A percentile compares a stretch with the other conserved stretches of the same genome.
These are phyloP conservation scores for Dilophus febrilis DNA, from an alignment of 2,888 invertebrate genomes.

Conservation along the genomic window DNA sequence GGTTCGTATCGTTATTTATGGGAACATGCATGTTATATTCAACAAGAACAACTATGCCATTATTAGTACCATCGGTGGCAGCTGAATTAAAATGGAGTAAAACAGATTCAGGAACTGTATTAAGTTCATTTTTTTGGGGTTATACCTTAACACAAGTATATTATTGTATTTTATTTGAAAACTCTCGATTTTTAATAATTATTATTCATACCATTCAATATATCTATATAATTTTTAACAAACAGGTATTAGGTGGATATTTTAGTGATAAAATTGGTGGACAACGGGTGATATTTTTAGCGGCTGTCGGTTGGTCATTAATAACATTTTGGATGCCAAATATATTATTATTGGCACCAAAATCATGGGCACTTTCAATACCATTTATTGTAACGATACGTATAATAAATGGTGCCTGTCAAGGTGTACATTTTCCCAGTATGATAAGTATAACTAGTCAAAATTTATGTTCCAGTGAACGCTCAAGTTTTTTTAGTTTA, in stretches of 20 bases:
- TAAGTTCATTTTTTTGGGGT: constrained; percentile 59
- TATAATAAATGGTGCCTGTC: constrained; percentile 45
- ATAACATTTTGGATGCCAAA: constrained; percentile 39
- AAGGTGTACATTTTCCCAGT: constrained; percentile 50
- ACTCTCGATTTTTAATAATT: no score
- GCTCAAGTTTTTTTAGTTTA: constrained; percentile 47
- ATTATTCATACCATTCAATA: no score
- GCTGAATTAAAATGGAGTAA: constrained; percentile 49
- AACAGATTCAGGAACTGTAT: constrained; percentile 47
- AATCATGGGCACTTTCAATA: constrained; percentile 28
- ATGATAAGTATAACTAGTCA: constrained; percentile 50
- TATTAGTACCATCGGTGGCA: constrained; percentile 42
- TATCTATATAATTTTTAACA: no score
- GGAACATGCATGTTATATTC: constrained; percentile 50
- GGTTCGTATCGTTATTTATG: constrained; percentile 40
- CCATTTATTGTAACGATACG: constrained; percentile 40
- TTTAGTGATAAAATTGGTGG: constrained; percentile 44
- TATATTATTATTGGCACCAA: constrained; percentile 29
- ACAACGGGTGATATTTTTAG: constrained; percentile 41
- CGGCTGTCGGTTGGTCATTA: constrained; percentile 40
- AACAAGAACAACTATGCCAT: constrained; percentile 46
- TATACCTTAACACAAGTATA: constrained; percentile 44
- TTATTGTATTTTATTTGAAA: no score
- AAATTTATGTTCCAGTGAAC: constrained; percentile 42
- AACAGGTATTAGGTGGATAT: constrained; percentile 34